Conservation (phyloP, 2,797 vertebrate genomes). For the Enteromius radiatus region DNA sequence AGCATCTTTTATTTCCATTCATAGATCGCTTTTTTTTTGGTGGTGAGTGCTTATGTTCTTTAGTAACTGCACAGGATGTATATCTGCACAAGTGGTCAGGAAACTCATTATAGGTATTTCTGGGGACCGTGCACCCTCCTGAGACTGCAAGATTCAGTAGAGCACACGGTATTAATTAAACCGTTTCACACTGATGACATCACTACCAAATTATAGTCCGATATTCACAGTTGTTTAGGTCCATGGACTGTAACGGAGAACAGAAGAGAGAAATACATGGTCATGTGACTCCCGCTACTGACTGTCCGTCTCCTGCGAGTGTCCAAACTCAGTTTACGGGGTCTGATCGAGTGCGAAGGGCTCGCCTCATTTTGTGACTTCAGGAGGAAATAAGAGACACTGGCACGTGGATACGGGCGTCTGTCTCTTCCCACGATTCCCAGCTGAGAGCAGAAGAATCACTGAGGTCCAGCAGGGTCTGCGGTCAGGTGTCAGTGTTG, state of each 20-base stretch:
- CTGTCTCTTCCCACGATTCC: not conserved
- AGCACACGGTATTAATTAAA: not conserved
- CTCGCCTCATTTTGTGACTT: not conserved
- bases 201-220: conserved; percentile 12
- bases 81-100: not conserved
- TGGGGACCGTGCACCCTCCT: not conserved
- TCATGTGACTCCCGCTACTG: not conserved
- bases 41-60: not conserved
- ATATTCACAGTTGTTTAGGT: conserved; percentile 49
- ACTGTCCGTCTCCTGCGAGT: not conserved
- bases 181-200: conserved; percentile 3
- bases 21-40: not conserved
- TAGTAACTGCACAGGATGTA: not conserved
- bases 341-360: not conserved
- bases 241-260: conserved; percentile 27
- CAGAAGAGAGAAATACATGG: not conserved
- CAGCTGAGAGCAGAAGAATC: not conserved
- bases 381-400: not conserved
- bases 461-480: not conserved
- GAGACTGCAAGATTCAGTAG: conserved; percentile 1
- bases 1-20: not conserved
- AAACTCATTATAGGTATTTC: not conserved
- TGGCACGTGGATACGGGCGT: not conserved
- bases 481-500: conserved; percentile 67
- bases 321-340: not conserved